Evolutionary conservation across 2,797 vertebrate genomes (phyloP).

Genomic region (Pristis pectinata): DNA sequence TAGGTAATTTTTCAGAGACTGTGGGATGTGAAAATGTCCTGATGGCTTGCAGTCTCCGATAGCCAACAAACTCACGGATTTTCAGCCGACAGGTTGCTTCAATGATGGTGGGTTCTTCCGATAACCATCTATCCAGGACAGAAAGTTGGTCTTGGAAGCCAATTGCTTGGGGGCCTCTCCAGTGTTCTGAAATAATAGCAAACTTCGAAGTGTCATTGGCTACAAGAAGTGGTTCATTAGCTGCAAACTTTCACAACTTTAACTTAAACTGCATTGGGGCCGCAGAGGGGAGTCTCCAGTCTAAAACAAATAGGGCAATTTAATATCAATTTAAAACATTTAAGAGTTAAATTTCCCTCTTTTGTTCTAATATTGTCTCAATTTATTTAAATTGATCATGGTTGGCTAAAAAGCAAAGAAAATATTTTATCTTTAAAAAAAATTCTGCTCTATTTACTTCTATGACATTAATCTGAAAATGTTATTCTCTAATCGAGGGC

Average conservation of each 20-base stretch:
- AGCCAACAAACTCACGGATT: conserved; percentile 43
- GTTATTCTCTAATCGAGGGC: not conserved
- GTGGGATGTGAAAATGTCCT: conserved; percentile 46
- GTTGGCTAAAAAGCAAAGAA: not conserved
- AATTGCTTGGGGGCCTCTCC: conserved; percentile 49
- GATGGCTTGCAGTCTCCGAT: conserved; percentile 44
- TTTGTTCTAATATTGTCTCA: not conserved
- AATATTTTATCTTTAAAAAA: not conserved
- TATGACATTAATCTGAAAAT: not conserved
- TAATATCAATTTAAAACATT: not conserved
- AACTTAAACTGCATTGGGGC: not conserved
- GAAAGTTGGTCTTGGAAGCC: conserved; percentile 45
- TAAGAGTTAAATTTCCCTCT: not conserved
- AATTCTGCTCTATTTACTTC: not conserved
- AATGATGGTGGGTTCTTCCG: conserved; percentile 46
- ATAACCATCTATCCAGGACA: conserved; percentile 49
- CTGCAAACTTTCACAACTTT: not conserved
- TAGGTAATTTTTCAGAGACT: conserved; percentile 46
- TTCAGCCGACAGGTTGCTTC: conserved; percentile 46
- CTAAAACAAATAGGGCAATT: not conserved
- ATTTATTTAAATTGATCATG: not conserved
- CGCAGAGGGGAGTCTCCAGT: not conserved
- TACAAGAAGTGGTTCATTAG: not conserved
- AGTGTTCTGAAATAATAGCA: conserved; percentile 44
- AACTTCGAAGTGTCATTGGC: conserved; percentile 1